Conservation (phyloP, 2,797 vertebrate species). For the Erethizon dorsatum region DNA sequence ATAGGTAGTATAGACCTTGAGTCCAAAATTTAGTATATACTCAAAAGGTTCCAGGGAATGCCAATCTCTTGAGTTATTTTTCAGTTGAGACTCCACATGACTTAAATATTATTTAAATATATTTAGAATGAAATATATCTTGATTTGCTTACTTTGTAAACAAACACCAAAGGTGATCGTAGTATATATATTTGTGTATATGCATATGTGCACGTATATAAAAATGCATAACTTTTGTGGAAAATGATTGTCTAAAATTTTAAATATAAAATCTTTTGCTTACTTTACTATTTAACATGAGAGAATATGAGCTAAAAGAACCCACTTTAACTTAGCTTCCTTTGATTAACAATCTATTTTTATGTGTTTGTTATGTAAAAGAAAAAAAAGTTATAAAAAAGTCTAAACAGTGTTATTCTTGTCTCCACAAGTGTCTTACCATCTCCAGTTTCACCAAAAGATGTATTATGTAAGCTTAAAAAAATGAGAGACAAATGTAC, state of each 20-base stretch:
- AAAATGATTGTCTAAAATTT: conserved; percentile 4
- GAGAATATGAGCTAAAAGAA: conserved; percentile 1
- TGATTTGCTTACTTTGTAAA: conserved; percentile 41
- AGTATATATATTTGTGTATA: neutral
- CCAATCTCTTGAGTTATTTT: neutral
- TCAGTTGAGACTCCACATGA: neutral
- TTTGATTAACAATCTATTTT: conserved; percentile 15
- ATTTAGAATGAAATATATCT: conserved; percentile 50
- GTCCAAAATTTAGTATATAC: conserved; percentile 90
- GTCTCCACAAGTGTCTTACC: neutral
- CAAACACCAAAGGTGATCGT: neutral
- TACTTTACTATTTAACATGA: neutral
- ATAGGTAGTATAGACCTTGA: conserved; percentile 73
- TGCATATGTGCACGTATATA: neutral
- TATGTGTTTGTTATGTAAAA: conserved; percentile 33
- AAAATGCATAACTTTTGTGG: neutral
- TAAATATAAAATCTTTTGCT: conserved; percentile 8
- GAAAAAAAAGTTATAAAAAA: neutral
- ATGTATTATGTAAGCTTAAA: neutral
- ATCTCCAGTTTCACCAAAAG: neutral
- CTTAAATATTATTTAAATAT: conserved; percentile 29
- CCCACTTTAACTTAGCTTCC: neutral
- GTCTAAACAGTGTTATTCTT: neutral
- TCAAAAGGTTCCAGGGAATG: conserved; percentile 15
- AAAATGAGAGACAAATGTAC: neutral